Base-by-base conservation (phyloP, 2,113 vertebrate species). In the Alligator mississippiensis region DNA sequence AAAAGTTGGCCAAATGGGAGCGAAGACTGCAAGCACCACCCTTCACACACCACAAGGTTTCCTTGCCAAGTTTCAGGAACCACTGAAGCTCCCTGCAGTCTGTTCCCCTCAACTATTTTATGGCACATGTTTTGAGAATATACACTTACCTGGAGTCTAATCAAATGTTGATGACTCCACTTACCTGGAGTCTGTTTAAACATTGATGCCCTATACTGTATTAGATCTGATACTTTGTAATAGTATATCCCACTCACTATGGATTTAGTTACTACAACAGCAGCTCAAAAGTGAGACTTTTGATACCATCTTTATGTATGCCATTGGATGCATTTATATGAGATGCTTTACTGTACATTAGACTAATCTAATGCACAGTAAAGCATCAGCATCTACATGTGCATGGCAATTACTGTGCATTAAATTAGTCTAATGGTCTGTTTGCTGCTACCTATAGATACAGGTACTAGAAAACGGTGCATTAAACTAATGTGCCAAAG, bases 111-210 rank as follows among this genome's bases (percentile, higher is more conserved):
- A 90, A 16, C 75, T 89, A 11, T 77, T 30, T 3, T 11, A 10
- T 58, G 77, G n/a, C 9, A 1, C 12, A 11, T 38, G 3, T 83
- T 81, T 30, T 72, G n/a, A 30, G 34, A 58, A 0, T 2, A 7
- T 12, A 27, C 11, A 3, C 60, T 28, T 1, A 0, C 16, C 2
- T 75, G 63, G 54, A 84, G 75, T 16, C 9, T 66, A 77, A 74
- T 9, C 21, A 87, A 63, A 66, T 77, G 86, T 47, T 47, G 47
- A 47, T 47, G 47, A 47, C 47, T 47, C 9, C 47, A 47, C n/a
- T 16, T 38, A 2, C 27, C 21, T 4, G n/a, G 14, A 77, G 74
- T 84, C 82, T 72, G 14, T 25, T 79, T 0, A 0, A 64, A 85
- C 14, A 3, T 58, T 72, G 17, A 62, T 62, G 1, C 63, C 47